Evolutionary conservation across 2,797 vertebrate species (phyloP).

Genomic region (Myotis findleyi): DNA sequence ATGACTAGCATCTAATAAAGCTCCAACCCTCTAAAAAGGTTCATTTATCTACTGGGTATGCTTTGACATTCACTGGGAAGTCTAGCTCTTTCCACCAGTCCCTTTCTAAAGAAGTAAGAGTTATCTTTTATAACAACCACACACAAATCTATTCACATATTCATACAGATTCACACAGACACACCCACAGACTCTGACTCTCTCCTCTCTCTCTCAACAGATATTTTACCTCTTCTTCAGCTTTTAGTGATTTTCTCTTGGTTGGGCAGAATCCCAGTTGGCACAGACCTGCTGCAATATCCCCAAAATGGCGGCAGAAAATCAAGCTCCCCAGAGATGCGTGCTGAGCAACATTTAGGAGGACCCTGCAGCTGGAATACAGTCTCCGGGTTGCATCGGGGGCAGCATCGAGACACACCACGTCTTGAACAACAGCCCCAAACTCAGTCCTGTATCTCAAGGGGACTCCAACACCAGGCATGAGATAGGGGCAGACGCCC

Average conservation of each 20-base stretch:
- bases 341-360: conserved; percentile 88
- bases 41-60: not conserved
- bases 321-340: conserved; percentile 89
- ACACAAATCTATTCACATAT: not conserved
- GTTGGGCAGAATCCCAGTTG: conserved; percentile 92
- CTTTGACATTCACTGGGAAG: not conserved
- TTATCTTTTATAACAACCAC: not conserved
- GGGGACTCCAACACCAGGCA: conserved; percentile 91
- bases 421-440: conserved; percentile 87
- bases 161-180: not conserved
- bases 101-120: conserved; percentile 12
- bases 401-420: conserved; percentile 59
- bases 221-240: conserved; percentile 82
- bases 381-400: conserved; percentile 84
- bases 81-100: not conserved
- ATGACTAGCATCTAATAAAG: not conserved
- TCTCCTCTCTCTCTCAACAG: not conserved
- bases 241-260: conserved; percentile 67
- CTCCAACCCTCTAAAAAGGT: not conserved
- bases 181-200: not conserved
- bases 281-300: conserved; percentile 93
- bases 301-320: conserved; percentile 92
- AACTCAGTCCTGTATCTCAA: conserved; percentile 90
- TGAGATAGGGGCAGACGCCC: conserved; percentile 93
- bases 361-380: conserved; percentile 81